Base-by-base conservation (phyloP, 2,888 invertebrate genomes). In the Thymelicus sylvestris region DNA sequence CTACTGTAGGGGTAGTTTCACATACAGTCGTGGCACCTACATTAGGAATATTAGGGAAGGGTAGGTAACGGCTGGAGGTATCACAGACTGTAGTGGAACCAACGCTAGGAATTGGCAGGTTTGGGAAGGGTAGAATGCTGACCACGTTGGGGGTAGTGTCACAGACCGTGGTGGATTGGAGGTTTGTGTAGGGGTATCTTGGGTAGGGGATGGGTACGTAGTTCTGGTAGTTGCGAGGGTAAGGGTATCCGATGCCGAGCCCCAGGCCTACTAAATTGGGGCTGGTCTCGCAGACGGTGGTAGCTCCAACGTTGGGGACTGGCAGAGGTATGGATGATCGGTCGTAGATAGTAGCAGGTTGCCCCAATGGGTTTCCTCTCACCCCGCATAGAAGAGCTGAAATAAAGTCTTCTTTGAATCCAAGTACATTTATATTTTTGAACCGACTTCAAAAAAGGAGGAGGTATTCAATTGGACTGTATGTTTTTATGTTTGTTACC, bases 351-450 rank as follows among this genome's bases (percentile, higher is more conserved):
- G 7, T 12, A 10, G 8, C n/a, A 5, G 55, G 7, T 19, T 52
- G 77, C 0, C 81, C 83, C 66, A 89, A 13, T 0, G 90, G 89
- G 72, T 83, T 84, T 77, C 83, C 82, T 24, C 68, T 77, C 2
- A 79, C 85, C 1, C 83, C 73, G 79, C 83, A 84, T 15, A 89
- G 73, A 13, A 87, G 75, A 47, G 86, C 89, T 89, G 74, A 8
- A 80, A 81, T 67, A 62, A 74, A 19, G 1, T 15, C 6, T 6
- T 5, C 8, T 3, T 8, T 10, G 8, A 10, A 12, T 4, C 1
- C 4, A 5, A 31, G 31, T 5, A 31, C 3, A 5, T 31, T 31
- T n/a, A n/a, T n/a, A n/a, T 19, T 19, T 19, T 19, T 19, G 0
- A 19, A 19, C 19, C 19, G 19, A 19, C 19, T 19, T 19, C 19